Conservation (phyloP, 2,113 vertebrate species). For the Etheostoma cragini region DNA sequence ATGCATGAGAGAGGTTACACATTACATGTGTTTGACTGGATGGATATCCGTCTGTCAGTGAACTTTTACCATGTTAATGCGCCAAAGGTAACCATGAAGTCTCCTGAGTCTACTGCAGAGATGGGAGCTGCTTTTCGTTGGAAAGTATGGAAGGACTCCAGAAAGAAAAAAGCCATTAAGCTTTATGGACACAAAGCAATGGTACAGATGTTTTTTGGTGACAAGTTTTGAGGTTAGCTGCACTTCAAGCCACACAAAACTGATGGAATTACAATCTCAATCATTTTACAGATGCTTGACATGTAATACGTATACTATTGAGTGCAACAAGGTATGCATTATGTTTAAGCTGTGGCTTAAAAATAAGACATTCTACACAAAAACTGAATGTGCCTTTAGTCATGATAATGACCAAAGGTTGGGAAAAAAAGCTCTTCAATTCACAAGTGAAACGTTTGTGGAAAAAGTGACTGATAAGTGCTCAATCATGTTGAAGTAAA, state of each 20-base stretch:
- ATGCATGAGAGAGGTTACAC: background rate
- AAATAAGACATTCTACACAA: constrained; percentile 29
- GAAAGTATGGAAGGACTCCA: background rate
- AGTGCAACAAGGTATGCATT: background rate
- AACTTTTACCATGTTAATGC: background rate
- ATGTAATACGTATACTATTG: background rate
- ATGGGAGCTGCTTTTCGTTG: background rate
- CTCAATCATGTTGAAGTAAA: background rate
- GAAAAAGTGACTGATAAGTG: background rate
- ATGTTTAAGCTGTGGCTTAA: background rate
- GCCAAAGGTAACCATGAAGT: constrained; percentile 8
- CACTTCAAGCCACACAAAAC: background rate
- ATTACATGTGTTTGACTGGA: background rate
- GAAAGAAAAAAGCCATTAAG: constrained; percentile 7
- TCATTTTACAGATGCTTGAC: constrained; percentile 6
- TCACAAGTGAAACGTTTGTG: background rate
- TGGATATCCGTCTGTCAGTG: constrained; percentile 5
- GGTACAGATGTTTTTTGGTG: constrained; percentile 2
- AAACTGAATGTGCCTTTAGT: constrained; percentile 28
- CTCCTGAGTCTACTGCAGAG: background rate
- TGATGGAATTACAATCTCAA: background rate
- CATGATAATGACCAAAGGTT: constrained; percentile 23
- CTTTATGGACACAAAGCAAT: constrained; percentile 1
- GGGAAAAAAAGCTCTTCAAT: background rate
- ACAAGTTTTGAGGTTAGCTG: background rate